Base-by-base conservation (phyloP, 2,113 vertebrate genomes). In the Istiophorus platypterus region DNA sequence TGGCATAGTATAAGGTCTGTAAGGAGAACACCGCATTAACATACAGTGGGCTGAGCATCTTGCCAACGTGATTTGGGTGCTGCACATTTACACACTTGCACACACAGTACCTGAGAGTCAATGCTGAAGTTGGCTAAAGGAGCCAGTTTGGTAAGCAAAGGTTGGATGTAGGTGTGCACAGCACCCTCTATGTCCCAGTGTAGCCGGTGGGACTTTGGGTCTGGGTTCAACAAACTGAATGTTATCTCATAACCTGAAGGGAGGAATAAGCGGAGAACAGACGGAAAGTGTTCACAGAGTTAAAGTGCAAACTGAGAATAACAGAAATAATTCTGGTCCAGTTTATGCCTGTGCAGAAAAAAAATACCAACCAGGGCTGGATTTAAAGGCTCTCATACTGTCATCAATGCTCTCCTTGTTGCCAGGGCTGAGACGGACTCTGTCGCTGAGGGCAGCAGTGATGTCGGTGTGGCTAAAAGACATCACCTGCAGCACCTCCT, bases 191-290 rank as follows among this genome's bases (percentile, higher is more conserved):
- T 98, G 89, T 98, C 96, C 98, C 98, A 99, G 80, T 96, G 90
- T 29, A 99, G 93, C 0, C 76, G 77, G 10, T 99, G 98, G 17
- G 96, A 97, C 88, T 96, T 97, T 45, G 98, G 98, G 88, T 99
- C 97, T 0, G 98, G 98, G 89, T 99, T 99, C 85, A 99, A 88
- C 84, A 99, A 93, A 85, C 97, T 99, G 94, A 99, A 99, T 22
- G 97, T 99, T 92, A 99, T 97, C 90, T 99, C 98, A 5, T 98
- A 98, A 58, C 97, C 98, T 99, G n/a, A 52, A 81, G 17, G 17
- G 22, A 80, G 42, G 7, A 62, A 59, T 13, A 47, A 68, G 9
- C 3, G 31, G 5, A 70, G 42, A 62, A 41, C 1, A 72, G 15
- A 76, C 24, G 12, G 6, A 51, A n/a, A 45, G 26, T 47, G 37